Evolutionary conservation across 2,797 vertebrate genomes (phyloP), one percentile per base, ranked within the genome.

Genomic region (Lophius americanus): DNA sequence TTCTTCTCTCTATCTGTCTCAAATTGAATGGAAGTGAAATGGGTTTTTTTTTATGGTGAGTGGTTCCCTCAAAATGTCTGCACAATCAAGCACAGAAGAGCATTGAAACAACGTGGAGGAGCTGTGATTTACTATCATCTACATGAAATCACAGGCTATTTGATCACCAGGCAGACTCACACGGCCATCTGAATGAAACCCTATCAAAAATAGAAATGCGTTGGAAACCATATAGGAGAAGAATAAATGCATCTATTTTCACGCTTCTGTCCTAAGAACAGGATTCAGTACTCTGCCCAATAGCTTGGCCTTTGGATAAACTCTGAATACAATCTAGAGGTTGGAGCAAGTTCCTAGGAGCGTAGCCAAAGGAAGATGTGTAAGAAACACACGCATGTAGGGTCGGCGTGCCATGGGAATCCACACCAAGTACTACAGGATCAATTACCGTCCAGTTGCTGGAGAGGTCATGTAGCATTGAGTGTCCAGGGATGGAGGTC

Each of bases 371-470:
- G 70, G 64, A 61, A 71, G 70, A 78, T 68, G 64, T 69, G 66
- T 62, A 55, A 84, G 61, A 78, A 60, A 68, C 65, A 83, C 76
- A 70, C 70, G 43, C 68, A 79, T 84, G 85, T 65, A 70, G 76
- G 87, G 81, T 85, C 69, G 14, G 65, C 12, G 74, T 69, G 82
- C 70, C 73, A 49, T 76, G 87, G 90, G 86, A 87, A 80, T 88
- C 82, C 56, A 73, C 83, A 88, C 61, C 83, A 60, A 60, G 74
- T 75, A 76, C 81, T 88, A 80, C 79, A 89, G 83, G 90, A 93
- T 93, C 91, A 93, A 93, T 94, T 92, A 92, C 91, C 78, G 63
- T 74, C 86, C 84, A 85, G 87, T 89, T 91, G 87, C 91, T 92
- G 84, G 81, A 92, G 91, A 89, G 88, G 78, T 91, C 86, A 78